phyloP scores from a whole-genome alignment of 2,888 invertebrate species.

The Nomada lathburiana region DNA sequence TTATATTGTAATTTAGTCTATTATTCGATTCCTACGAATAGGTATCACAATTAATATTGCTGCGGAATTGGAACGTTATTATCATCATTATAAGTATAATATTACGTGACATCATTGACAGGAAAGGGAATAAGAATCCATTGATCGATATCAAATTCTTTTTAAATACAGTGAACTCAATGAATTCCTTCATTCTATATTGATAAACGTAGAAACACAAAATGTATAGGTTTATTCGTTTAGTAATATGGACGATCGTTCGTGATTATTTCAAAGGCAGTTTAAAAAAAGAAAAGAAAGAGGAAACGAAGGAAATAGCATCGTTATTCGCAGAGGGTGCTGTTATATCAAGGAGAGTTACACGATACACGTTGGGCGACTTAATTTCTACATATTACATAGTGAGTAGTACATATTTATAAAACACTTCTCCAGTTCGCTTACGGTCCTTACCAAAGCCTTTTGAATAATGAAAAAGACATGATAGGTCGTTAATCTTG shows the following conservation, averaged over 20 bases:
- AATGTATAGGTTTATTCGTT: slow-evolving; percentile 31
- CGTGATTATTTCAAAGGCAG: slow-evolving; percentile 24
- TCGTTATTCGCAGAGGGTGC: slow-evolving; percentile 25
- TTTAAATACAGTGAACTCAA: slow-evolving; percentile 46
- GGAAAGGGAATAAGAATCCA: slow-evolving; percentile 33
- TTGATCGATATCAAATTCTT: slow-evolving; percentile 48
- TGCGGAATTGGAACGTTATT: slow-evolving; percentile 69
- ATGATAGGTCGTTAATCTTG: slow-evolving; percentile 61
- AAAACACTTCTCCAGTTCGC: slow-evolving; percentile 49
- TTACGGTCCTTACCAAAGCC: slow-evolving; percentile 53
- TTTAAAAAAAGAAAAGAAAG: slow-evolving; percentile 9
- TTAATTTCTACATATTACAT: slow-evolving; percentile 53
- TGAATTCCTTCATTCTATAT: slow-evolving; percentile 51
- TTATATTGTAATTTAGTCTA: slow-evolving; percentile 59
- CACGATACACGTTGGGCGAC: slow-evolving; percentile 34
- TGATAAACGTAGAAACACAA: slow-evolving; percentile 38
- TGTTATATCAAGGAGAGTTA: slow-evolving; percentile 31
- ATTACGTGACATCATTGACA: slow-evolving; percentile 32
- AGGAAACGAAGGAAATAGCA: background rate
- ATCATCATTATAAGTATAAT: slow-evolving; percentile 53
- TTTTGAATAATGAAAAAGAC: slow-evolving; percentile 52
- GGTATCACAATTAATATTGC: slow-evolving; percentile 64
- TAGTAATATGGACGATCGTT: slow-evolving; percentile 49
- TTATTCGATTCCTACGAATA: slow-evolving; percentile 61
- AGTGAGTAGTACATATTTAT: slow-evolving; percentile 53